Base-by-base conservation (phyloP, 1,140 invertebrate genomes). In the Arion vulgaris region DNA sequence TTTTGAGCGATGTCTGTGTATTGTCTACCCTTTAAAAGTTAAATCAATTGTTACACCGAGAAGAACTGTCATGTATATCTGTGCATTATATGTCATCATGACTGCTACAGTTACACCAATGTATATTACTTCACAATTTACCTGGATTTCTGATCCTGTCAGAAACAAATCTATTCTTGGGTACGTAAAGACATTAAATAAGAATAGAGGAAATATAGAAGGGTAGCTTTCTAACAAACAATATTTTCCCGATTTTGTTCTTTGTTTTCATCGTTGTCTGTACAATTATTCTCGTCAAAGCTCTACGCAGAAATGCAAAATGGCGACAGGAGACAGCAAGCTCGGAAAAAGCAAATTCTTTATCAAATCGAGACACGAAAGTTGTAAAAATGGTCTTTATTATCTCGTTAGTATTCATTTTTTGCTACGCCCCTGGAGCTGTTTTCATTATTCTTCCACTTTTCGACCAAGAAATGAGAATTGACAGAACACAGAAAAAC, bases 101-200 rank as follows among this genome's bases (percentile, higher is more conserved):
- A 9, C 38, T 4, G 36, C 41, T 1, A 7, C 71, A n/a, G 36
- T 72, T 38, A n/a, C n/a, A 13, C 71, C 71, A 19, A 34, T 51
- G 17, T 75, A 28, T 45, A 53, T 53, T 28, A 75, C 73, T 13
- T 53, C 38, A 1, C 15, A 45, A 34, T 19, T 53, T n/a, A 49
- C 28, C 41, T 75, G 41, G 73, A 26, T 45, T 19, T 75, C 53
- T 51, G 73, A 75, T 49, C 39, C 76, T 23, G 34, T 28, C 76
- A 34, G 34, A 28, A 78, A 66, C 32, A 78, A 17, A 36, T n/a
- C 76, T 28, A 9, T 78, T 1, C 62, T 66, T 7, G 62, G 62
- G 28, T 0, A 32, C 19, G 62, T 34, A 28, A 66, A 66, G 32
- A 66, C 32, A 11, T 2, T 28, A 28, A 66, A 28, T n/a, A n/a